Evolutionary conservation across 2,797 vertebrate species (phyloP), one percentile per base, ranked within the genome.

Genomic region (Muscicapa comitata): DNA sequence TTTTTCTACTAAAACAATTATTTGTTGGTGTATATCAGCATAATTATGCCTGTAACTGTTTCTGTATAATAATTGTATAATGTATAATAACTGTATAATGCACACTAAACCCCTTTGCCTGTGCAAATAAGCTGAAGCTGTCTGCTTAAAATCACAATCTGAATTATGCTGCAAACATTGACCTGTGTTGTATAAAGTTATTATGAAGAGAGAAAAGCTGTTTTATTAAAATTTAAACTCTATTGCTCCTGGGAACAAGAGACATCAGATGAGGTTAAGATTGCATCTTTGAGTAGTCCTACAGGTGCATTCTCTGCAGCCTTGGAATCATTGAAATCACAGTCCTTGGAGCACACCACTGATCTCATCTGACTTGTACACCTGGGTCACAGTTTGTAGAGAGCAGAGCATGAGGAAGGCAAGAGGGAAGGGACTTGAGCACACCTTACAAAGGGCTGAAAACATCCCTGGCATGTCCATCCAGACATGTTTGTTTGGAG

Each of bases 381-480:
- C 45, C 42, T 57, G 29, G 17, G 68, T 67, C 43, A 13, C 50
- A 23, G 9, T 31, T 40, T 73, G 26, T 6, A 43, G 42, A 61
- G 21, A 74, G 14, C 11, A 47, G 28, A 19, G 5, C 6, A 12
- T 6, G 21, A 0, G 0, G 45, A 68, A 73, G 3, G 53, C 24
- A 73, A 63, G 29, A 53, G 5, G 6, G 9, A n/a, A 47, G 4
- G 29, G 13, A 28, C 25, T 28, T 26, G 29, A 13, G 4, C 8
- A 54, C 0, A 0, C 7, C 19, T 78, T 70, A 21, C 11, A 28
- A 10, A 3, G 4, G 13, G 3, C 7, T 66, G 48, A 55, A 88
- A 86, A 43, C 10, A 11, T 35, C 53, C 12, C 63, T 0, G 0
- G 2, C 3, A 2, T 11, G 2, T 70, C 38, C n/a, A 37, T 31